phyloP scores from a whole-genome alignment of 1,140 invertebrate species.

The Caerostris darwini region DNA sequence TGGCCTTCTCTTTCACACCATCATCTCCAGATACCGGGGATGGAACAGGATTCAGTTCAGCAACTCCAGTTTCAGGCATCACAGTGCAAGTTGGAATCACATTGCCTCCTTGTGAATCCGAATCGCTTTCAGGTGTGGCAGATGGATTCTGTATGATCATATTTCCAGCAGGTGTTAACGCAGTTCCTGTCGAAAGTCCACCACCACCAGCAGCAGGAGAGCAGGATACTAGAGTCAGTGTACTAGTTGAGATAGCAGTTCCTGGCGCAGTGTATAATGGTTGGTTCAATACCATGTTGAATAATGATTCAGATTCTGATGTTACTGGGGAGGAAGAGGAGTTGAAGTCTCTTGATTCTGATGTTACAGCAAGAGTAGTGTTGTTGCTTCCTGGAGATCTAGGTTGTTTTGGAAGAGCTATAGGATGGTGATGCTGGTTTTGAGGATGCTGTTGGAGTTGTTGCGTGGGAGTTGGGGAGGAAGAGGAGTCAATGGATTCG shows the following conservation, averaged over 20 bases:
- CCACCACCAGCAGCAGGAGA: no score
- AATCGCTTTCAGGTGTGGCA: slow-evolving; percentile 21
- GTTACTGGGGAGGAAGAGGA: no score
- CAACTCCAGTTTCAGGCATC: slow-evolving; percentile 52
- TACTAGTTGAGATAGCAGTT: no score
- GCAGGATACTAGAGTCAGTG: no score
- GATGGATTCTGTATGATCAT: slow-evolving; percentile 74
- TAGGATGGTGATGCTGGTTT: slow-evolving; percentile 82
- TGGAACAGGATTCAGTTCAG: slow-evolving; percentile 14
- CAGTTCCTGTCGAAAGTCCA: no score
- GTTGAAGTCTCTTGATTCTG: no score
- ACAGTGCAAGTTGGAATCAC: slow-evolving; percentile 82
- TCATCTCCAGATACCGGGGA: background rate
- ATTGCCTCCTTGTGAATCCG: slow-evolving; percentile 81
- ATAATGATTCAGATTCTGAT: no score
- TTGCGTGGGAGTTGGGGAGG: slow-evolving; percentile 78
- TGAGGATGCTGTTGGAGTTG: slow-evolving; percentile 81
- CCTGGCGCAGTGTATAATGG: slow-evolving; percentile 82
- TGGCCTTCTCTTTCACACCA: background rate
- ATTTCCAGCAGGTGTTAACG: slow-evolving; percentile 78
- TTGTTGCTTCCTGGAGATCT: slow-evolving; percentile 67
- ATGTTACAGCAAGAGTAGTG: background rate
- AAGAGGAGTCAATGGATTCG: slow-evolving; percentile 79
- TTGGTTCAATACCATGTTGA: slow-evolving; percentile 81
- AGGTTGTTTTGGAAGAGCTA: slow-evolving; percentile 1